A percentile compares a stretch with the other conserved stretches of the same genome.
These are phyloP conservation scores for Halcyon senegalensis DNA, from an alignment of 2,113 vertebrate species.

Conservation along the genomic window DNA sequence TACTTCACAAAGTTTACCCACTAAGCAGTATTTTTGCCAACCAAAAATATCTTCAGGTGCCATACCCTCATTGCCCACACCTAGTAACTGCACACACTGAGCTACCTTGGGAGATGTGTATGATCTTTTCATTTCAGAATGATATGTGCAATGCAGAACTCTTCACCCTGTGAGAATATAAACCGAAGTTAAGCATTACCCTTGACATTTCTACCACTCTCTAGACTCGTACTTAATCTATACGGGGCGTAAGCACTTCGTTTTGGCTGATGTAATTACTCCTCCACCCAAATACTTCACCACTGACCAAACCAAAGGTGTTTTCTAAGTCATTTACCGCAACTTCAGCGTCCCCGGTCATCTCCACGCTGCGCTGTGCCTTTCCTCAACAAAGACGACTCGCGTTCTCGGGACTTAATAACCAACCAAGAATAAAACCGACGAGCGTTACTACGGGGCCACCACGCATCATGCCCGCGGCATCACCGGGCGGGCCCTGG, in stretches of 20 bases:
- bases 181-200: not conserved
- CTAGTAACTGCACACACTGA: not conserved
- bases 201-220: not conserved
- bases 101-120: accelerated
- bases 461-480: accelerated
- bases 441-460: not conserved
- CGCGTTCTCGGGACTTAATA: accelerated
- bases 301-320: not conserved
- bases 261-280: not conserved
- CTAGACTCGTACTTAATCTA: accelerated
- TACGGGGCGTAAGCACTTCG: not conserved
- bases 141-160: accelerated
- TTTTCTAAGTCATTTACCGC: not conserved
- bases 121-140: not conserved
- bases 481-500: not conserved
- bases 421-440: too few species aligned
- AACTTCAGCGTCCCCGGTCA: not conserved
- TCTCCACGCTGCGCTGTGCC: not conserved
- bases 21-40: not conserved
- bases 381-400: not conserved
- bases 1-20: not conserved
- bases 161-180: accelerated
- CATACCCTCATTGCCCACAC: accelerated
- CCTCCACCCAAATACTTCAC: not conserved
- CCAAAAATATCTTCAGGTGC: not conserved